Evolutionary conservation across 2,797 vertebrate genomes (phyloP).

Genomic region (Eulemur mongoz): DNA sequence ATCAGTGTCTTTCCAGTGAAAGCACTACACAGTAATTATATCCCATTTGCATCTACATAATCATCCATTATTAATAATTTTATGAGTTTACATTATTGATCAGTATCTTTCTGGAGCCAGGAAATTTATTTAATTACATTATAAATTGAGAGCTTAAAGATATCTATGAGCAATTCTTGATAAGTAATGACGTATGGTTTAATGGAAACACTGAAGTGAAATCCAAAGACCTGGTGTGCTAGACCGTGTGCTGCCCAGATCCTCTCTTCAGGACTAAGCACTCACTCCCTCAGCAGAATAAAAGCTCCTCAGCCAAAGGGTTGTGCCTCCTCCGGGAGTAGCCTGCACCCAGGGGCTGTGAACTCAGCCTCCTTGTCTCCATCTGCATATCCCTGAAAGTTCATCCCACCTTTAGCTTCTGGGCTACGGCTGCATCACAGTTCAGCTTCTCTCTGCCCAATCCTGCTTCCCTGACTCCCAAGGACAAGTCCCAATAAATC

Average conservation of each 20-base stretch:
- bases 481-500: constrained; percentile 70
- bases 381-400: not conserved
- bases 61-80: constrained; percentile 77
- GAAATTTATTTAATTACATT: constrained; percentile 66
- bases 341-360: not conserved
- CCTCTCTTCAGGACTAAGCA: not conserved
- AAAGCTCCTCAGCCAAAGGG: not conserved
- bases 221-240: not conserved
- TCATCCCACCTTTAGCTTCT: not conserved
- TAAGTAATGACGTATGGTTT: not conserved
- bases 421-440: not conserved
- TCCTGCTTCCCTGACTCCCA: constrained; percentile 18
- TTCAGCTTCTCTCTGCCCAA: not conserved
- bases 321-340: not conserved
- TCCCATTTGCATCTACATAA: constrained; percentile 62
- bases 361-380: not conserved
- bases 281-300: not conserved
- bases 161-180: constrained; percentile 48
- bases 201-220: not conserved
- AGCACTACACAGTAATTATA: constrained; percentile 58
- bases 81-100: constrained; percentile 71
- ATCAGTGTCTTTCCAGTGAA: constrained; percentile 31
- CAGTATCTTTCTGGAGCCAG: constrained; percentile 64
- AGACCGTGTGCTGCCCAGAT: not conserved
- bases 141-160: constrained; percentile 60